phyloP scores from a whole-genome alignment of 2,113 vertebrate species.

The Serilophus lunatus region DNA sequence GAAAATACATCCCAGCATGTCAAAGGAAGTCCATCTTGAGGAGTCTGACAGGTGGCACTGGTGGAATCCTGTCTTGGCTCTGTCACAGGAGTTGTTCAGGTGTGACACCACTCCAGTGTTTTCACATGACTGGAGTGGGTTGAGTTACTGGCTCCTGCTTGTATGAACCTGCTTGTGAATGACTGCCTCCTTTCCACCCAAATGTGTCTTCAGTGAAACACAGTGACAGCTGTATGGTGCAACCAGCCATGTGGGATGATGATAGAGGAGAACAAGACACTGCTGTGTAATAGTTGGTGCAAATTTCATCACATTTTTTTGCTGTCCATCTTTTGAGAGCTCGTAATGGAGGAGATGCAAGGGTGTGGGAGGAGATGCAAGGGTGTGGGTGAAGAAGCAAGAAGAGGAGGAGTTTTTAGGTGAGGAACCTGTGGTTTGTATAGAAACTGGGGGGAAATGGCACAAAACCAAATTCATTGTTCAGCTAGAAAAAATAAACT shows the following conservation, averaged over 20 bases:
- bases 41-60: not conserved
- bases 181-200: not conserved
- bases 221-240: not conserved
- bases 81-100: not conserved
- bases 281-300: not conserved
- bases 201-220: not conserved
- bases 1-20: not conserved
- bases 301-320: not conserved
- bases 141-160: not conserved
- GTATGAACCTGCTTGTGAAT: not conserved
- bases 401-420: not conserved
- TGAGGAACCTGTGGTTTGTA: not conserved
- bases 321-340: not conserved
- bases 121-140: not conserved
- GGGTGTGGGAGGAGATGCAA: not conserved
- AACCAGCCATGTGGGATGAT: not conserved
- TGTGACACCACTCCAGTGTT: not conserved
- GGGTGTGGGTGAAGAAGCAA: not conserved
- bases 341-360: not conserved
- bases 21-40: not conserved
- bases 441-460: not conserved
- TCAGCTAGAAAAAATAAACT: not conserved
- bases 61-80: not conserved
- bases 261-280: not conserved
- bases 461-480: not conserved